Evolutionary conservation across 1,140 invertebrate genomes (phyloP), one percentile per base, ranked within the genome.

Genomic region (Drosophila sproati): DNA sequence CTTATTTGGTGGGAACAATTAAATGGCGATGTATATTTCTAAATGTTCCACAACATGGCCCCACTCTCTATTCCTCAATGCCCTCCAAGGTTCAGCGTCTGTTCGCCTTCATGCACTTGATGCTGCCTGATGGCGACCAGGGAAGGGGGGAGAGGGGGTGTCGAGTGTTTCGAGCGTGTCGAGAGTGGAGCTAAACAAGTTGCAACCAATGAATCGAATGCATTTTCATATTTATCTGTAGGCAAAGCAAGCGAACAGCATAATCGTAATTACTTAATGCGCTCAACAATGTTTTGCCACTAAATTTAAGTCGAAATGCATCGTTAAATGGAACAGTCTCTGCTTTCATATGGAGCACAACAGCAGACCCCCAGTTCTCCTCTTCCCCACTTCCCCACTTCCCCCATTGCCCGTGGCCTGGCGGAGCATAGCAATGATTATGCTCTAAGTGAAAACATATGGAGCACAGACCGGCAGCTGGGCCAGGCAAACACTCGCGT

Each of bases 391-490:
- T 7, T 7, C 7, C 34, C 51, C 45, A 28, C 31, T n/a, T 32
- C 20, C 7, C 39, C 39, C 20, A 20, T 20, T 20, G 1, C 20
- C 20, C 20, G 20, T 20, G 20, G 20, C 20, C 20, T 20, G 20
- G 45, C n/a, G 8, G 37, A 63, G 54, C 62, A 60, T 62, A 60
- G 73, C 74, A 48, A 55, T 78, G 80, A 75, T 78, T 68, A 74
- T 50, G 57, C 62, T 56, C 60, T 82, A 82, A 82, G 80, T 82
- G 68, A 82, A 82, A 82, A 82, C 80, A 82, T 82, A 55, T 82
- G 80, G 75, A 72, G 50, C 43, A 28, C 75, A 78, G 63, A 75
- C 66, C 71, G 80, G 41, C 10, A 34, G 39, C 39, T 43, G 60
- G 43, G 48, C 12, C 28, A 31, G 29, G 39, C 54, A 70, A 35